Base-by-base conservation (phyloP, 2,888 invertebrate species). In the Ametastegia equiseti region DNA sequence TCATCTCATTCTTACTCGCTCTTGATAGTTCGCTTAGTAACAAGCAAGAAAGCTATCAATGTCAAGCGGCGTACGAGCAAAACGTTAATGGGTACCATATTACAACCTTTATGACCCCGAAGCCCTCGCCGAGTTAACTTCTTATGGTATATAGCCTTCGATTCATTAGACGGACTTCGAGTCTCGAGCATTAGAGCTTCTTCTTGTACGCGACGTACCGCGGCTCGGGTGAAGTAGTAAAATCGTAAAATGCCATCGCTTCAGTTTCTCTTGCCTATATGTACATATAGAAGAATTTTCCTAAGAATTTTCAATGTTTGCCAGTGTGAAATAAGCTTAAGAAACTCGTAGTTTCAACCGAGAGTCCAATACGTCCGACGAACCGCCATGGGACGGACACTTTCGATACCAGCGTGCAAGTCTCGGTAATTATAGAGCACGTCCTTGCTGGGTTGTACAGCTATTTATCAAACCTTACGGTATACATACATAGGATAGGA, bases 401-500 rank as follows among this genome's bases (percentile, higher is more conserved):
- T 86, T 84, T 84, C 84, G 84, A 84, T 84, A 82, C 84, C 60
- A 30, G n/a, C n/a, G 30, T 60, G 60, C 30, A 30, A 60, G 84
- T 81, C 82, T 84, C 84, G n/a, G 84, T 86, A 86, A 86, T 86
- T 86, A 85, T 82, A 86, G 84, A 85, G 81, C 84, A 83, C 84
- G 84, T 83, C 82, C 81, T 81, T 69, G 82, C 82, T 33, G 75
- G 79, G 81, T 63, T 63, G 77, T 57, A 27, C 80, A 73, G 65
- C 84, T 82, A 86, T 86, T 86, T 86, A 85, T 86, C 86, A 84
- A 84, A 83, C 82, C 67, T 13, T 15, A 6, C 30, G 60, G 60
- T 30, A 60, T 60, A 15, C 30, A 60, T 30, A 30, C 60, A 15
- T n/a, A n/a, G n/a, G n/a, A n/a, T n/a, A n/a, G n/a, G n/a, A n/a